Base-by-base conservation (phyloP, 2,888 invertebrate species). In the Heteromurus nitidus region DNA sequence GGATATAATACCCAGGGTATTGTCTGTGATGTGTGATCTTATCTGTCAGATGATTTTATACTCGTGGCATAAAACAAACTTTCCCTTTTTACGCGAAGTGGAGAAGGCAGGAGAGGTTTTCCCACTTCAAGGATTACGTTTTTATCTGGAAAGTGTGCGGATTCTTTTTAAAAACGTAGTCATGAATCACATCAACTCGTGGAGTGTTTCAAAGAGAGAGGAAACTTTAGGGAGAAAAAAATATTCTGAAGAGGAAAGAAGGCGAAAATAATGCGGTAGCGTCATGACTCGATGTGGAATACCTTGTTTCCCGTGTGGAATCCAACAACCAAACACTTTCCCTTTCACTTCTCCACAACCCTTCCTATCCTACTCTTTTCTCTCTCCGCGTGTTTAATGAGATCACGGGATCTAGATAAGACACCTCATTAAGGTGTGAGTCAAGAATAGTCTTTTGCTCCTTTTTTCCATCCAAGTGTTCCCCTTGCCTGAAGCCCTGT, bases 351-450 rank as follows among this genome's bases (percentile, higher is more conserved):
- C 24, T 65, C 30, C 50, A 47, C 58, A 42, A 58, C 64, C 50
- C 62, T 64, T 75, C 79, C 44, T 50, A 58, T 69, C 36, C 30
- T 58, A 22, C 42, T 31, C 16, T 26, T 28, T 20, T 42, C 30
- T 62, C 55, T 60, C 70, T 13, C 53, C 42, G 30, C 70, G 55
- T 70, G 64, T 72, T 55, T 83, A 85, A 85, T 85, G 85, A 85
- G 85, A 86, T 86, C 79, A 83, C 76, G 73, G 65, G 80, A 82
- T 74, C 68, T 72, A 75, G 86, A 86, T 86, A 86, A 84, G 85
- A 84, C 85, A 86, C 84, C 86, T 86, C 86, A 86, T 86, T 86
- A 86, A 86, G 86, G 85, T 85, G 84, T 80, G 85, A 85, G 84
- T 86, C 82, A 81, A 81, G 9, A 9, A 50, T 50, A 30, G 28